Conservation (phyloP, 1,140 invertebrate genomes). For the Drosophila saltans region DNA sequence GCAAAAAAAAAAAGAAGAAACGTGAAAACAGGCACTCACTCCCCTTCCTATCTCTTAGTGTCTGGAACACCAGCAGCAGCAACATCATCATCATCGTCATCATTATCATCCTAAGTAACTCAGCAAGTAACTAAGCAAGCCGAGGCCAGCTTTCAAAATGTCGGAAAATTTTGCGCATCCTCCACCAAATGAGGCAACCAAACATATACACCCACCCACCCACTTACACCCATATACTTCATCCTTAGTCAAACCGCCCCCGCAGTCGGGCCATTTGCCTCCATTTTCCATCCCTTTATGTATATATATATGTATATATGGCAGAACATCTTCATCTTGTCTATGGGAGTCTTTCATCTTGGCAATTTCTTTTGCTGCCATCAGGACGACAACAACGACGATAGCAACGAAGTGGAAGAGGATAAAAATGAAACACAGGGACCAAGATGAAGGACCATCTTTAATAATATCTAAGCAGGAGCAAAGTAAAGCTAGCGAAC, state of each 20-base stretch:
- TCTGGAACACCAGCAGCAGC: constrained; percentile 31
- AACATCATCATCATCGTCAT: constrained; percentile 15
- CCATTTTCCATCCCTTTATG: constrained; percentile 1
- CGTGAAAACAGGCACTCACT: constrained; percentile 15
- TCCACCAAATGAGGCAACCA: neutral
- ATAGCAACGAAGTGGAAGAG: neutral
- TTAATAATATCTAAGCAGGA: constrained; percentile 72
- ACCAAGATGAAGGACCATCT: constrained; percentile 58
- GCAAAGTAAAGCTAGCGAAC: constrained; percentile 1
- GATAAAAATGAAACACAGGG: constrained; percentile 17
- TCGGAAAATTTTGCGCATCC: constrained; percentile 74
- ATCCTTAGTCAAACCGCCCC: neutral
- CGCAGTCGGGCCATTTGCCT: neutral
- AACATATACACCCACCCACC: neutral
- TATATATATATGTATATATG: too few species aligned
- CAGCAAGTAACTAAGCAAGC: constrained; percentile 80
- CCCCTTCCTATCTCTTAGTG: neutral
- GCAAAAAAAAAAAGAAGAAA: constrained; percentile 21
- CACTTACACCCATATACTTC: neutral
- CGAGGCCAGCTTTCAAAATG: constrained; percentile 72
- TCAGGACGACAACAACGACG: constrained; percentile 15
- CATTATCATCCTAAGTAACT: constrained; percentile 50
- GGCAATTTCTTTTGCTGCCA: constrained; percentile 75
- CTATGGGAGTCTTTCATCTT: constrained; percentile 74
- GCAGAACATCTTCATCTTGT: constrained; percentile 33